These are phyloP conservation scores for Caenorhabditis sulstoni DNA, from an alignment of 2,888 invertebrate genomes.

Conservation along the genomic window DNA sequence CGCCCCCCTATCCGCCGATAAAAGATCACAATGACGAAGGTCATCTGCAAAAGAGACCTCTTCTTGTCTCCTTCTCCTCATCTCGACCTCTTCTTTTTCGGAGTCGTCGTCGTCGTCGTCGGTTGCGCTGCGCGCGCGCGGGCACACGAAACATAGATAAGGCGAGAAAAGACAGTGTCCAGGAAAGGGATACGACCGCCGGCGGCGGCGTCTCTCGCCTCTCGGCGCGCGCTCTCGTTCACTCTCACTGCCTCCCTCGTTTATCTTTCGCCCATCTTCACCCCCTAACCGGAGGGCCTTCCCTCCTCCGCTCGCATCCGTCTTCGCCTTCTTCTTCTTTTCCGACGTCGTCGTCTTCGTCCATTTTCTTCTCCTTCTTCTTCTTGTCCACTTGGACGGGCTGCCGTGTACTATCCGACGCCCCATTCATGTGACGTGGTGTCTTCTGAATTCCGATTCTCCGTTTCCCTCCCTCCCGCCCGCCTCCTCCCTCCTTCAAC, in stretches of 20 bases:
- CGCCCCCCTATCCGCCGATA: neutral
- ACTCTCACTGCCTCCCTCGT: conserved; percentile 15
- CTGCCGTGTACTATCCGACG: conserved; percentile 8
- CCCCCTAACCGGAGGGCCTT: conserved; percentile 22
- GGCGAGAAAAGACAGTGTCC: too few species aligned
- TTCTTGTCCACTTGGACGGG: conserved; percentile 21
- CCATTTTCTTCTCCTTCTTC: conserved; percentile 24
- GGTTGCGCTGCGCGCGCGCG: neutral
- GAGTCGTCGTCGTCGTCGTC: too few species aligned
- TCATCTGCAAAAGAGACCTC: conserved; percentile 21
- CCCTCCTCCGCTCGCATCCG: conserved; percentile 26
- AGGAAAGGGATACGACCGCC: too few species aligned
- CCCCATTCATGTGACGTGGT: too few species aligned
- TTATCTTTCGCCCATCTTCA: conserved; percentile 38
- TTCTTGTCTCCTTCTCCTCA: conserved; percentile 38
- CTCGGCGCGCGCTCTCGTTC: conserved; percentile 3
- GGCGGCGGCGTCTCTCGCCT: conserved; percentile 15
- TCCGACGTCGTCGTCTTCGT: neutral
- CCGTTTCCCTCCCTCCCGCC: too few species aligned
- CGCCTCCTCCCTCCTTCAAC: neutral
- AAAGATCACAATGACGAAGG: conserved; percentile 4
- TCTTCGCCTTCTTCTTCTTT: conserved; percentile 24
- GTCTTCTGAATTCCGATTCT: too few species aligned
- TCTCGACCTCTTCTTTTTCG: conserved; percentile 33
- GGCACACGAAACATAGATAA: neutral